A percentile compares a stretch with the other conserved stretches of the same genome.
Evolutionary conservation across 1,140 invertebrate species (phyloP).

Genomic region (Schlechtendalia chinensis): DNA sequence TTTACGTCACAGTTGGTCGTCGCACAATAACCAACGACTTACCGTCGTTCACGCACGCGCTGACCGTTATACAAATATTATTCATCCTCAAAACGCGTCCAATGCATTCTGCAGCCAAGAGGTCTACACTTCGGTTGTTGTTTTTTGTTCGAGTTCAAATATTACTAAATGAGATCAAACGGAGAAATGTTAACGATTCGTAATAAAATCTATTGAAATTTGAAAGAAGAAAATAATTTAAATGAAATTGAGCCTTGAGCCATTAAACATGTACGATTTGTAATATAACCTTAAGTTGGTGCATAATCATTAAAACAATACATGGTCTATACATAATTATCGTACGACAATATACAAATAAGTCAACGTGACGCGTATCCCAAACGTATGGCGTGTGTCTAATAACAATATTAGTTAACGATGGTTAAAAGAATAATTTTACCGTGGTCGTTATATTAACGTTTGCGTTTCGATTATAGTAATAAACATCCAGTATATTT

Average conservation of each 20-base stretch:
- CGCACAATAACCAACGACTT: slow-evolving; percentile 6
- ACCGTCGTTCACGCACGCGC: background rate
- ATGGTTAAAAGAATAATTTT: slow-evolving; percentile 10
- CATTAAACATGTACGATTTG: slow-evolving; percentile 24
- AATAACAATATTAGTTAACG: slow-evolving; percentile 27
- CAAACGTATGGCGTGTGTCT: slow-evolving; percentile 21
- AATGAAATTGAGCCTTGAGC: slow-evolving; percentile 37
- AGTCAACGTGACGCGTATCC: slow-evolving; percentile 17
- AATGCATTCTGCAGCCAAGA: background rate
- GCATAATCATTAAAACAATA: slow-evolving; percentile 39
- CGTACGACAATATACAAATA: background rate
- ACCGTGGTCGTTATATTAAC: background rate
- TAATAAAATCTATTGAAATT: slow-evolving; percentile 40
- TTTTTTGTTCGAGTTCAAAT: slow-evolving; percentile 30
- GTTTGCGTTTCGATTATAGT: slow-evolving; percentile 10
- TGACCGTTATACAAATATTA: slow-evolving; percentile 12
- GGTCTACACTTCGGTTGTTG: background rate
- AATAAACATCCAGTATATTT: slow-evolving; percentile 12
- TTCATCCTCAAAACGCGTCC: slow-evolving; percentile 1
- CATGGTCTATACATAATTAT: slow-evolving; percentile 30
- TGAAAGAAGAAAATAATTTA: slow-evolving; percentile 40
- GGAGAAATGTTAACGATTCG: slow-evolving; percentile 31
- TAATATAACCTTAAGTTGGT: slow-evolving; percentile 36
- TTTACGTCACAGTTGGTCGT: slow-evolving; percentile 2
- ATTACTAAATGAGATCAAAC: slow-evolving; percentile 48